Evolutionary conservation across 1,140 invertebrate species (phyloP), one percentile per base, ranked within the genome.

Genomic region (Dreissena polymorpha): DNA sequence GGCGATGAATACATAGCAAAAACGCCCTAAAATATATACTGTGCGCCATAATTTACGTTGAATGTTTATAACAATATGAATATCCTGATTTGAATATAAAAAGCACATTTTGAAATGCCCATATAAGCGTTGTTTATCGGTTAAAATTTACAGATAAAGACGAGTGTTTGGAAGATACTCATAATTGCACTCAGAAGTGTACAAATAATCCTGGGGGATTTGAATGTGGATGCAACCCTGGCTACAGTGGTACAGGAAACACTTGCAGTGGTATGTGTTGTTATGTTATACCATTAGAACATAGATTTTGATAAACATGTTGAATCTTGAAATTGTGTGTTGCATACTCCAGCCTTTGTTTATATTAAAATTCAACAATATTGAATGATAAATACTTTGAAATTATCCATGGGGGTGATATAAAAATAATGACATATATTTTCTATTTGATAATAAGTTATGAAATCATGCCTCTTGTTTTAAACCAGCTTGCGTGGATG

Each of bases 141-240:
- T 39, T 39, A 5, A 2, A 2, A 39, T 39, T 39, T 39, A 39
- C 78, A 80, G 78, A 80, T 80, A n/a, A 50, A 10, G 25, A 80
- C 23, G 78, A 80, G 25, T 80, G 78, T 80, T 23, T 72, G 14
- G 14, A 60, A 12, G 78, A 68, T 6, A 72, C 70, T 0, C n/a
- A 80, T 21, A 51, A 70, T 7, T 80, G 78, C 27, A 64, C 39
- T 10, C 68, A 80, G 16, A 49, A 65, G 63, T 80, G 78, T 72
- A 25, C 27, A 6, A 79, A 80, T 21, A 64, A 10, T 23, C 6
- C 29, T 10, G 78, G 78, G 25, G 27, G 23, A 51, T 80, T 63
- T 23, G 21, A 53, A 0, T 80, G 78, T 27, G 14, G 67, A 63
- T 80, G 78, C 49, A n/a, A 29, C 23, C n/a, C 27, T 13, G 78